Percentiles rank a stretch among this genome's conserved stretches.
Conservation (phyloP, 2,888 invertebrate species). For the Caenorhabditis auriculariae region DNA sequence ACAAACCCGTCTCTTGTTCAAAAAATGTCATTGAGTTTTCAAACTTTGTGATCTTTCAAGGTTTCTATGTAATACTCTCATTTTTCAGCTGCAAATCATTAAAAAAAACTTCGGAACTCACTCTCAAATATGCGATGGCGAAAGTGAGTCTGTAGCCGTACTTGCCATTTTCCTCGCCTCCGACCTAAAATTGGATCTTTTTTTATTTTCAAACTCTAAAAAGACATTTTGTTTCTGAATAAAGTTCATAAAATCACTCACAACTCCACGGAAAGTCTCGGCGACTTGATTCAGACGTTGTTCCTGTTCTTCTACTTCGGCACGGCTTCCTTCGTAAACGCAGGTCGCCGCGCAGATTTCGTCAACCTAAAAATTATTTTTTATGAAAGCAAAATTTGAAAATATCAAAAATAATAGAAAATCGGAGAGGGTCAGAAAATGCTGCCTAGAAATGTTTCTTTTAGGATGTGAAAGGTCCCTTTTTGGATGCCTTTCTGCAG, state of each 20-base stretch:
- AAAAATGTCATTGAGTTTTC: no score
- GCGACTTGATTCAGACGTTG: constrained; percentile 80
- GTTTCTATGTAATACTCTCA: no score
- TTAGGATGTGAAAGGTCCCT: no score
- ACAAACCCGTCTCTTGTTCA: no score
- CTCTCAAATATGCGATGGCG: constrained; percentile 94
- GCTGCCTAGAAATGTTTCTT: no score
- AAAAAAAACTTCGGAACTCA: constrained; percentile 65
- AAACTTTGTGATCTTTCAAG: no score
- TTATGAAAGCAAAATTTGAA: not conserved
- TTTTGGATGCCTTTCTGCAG: no score
- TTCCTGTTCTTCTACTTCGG: constrained; percentile 78
- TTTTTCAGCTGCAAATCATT: no score
- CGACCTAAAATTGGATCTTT: constrained; percentile 69
- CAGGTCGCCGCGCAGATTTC: constrained; percentile 88
- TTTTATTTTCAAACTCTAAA: not conserved
- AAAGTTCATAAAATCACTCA: not conserved
- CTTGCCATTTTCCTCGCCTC: constrained; percentile 89
- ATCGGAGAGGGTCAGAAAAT: no score
- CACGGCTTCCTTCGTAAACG: constrained; percentile 78
- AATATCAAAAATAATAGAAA: not conserved
- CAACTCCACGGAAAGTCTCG: constrained; percentile 25
- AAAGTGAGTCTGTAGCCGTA: constrained; percentile 94
- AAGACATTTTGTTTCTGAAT: not conserved
- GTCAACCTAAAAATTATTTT: constrained; percentile 65